Percentiles rank a stretch among this genome's conserved stretches.
These are phyloP conservation scores for Anableps anableps DNA, from an alignment of 2,797 vertebrate genomes.

Conservation along the genomic window DNA sequence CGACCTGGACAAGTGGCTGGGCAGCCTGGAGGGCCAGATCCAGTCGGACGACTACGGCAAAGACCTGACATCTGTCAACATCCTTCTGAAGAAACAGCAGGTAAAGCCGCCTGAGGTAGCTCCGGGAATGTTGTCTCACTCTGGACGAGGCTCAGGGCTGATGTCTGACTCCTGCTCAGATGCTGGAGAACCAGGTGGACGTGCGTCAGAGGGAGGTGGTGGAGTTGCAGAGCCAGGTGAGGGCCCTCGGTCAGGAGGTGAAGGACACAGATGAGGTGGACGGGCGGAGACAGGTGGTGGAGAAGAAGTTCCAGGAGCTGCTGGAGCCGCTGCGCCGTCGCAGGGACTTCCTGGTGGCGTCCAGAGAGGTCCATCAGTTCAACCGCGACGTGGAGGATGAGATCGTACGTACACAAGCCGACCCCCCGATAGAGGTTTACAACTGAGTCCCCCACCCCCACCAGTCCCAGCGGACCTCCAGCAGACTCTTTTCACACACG, in stretches of 20 bases:
- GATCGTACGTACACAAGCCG: slow-evolving; percentile 83
- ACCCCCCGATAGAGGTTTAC: not conserved
- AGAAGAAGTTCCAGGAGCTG: slow-evolving; percentile 88
- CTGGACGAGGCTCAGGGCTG: not conserved
- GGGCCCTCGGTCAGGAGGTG: slow-evolving; percentile 89
- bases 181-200: slow-evolving; percentile 95
- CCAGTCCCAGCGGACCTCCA: no score
- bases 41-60: slow-evolving; percentile 97
- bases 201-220: slow-evolving; percentile 92
- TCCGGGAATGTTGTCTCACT: not conserved
- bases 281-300: slow-evolving; percentile 84
- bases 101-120: slow-evolving; percentile 59
- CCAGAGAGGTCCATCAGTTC: slow-evolving; percentile 93
- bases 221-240: slow-evolving; percentile 89
- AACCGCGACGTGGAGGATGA: slow-evolving; percentile 93
- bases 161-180: slow-evolving; percentile 69
- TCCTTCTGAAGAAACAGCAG: slow-evolving; percentile 98
- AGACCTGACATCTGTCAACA: slow-evolving; percentile 97
- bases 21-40: slow-evolving; percentile 90
- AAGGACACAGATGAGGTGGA: slow-evolving; percentile 91
- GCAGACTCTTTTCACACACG: no score
- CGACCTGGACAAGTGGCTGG: slow-evolving; percentile 96
- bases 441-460: not conserved
- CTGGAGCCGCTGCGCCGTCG: slow-evolving; percentile 86
- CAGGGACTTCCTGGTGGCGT: slow-evolving; percentile 85